A percentile compares a stretch with the other conserved stretches of the same genome.
phyloP scores from a whole-genome alignment of 1,140 invertebrate species.

The Meloidogyne exigua region DNA sequence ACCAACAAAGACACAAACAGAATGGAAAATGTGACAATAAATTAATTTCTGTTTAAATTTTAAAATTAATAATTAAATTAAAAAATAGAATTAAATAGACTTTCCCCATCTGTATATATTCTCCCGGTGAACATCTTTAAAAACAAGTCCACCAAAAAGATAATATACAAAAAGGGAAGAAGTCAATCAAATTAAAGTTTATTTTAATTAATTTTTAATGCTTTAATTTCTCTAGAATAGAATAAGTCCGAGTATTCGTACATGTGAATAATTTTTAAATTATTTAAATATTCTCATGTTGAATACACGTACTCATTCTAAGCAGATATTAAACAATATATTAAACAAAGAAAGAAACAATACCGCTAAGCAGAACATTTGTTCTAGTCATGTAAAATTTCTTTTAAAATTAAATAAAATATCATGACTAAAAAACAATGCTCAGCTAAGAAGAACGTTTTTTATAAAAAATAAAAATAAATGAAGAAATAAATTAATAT shows the following conservation, averaged over 20 bases:
- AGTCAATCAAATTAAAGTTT: neutral
- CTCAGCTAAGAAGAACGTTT: neutral
- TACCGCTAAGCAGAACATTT: neutral
- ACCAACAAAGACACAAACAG: neutral
- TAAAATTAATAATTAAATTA: no score
- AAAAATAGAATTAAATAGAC: neutral
- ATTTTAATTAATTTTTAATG: neutral
- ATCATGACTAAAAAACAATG: constrained; percentile 5
- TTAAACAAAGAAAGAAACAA: neutral
- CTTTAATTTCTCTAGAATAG: neutral
- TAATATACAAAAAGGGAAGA: neutral
- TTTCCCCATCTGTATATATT: constrained; percentile 4
- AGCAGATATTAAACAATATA: neutral
- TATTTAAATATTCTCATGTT: neutral
- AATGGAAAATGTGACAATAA: neutral
- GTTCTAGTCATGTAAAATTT: neutral
- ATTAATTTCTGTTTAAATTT: no score
- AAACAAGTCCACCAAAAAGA: neutral
- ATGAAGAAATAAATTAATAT: neutral
- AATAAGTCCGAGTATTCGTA: neutral
- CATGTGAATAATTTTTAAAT: neutral
- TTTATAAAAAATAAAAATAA: neutral
- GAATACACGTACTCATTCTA: neutral
- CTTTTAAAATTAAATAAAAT: neutral
- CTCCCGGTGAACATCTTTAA: neutral